Evolutionary conservation across 2,797 vertebrate genomes (phyloP), one percentile per base, ranked within the genome.

Genomic region (Serranus cabrilla): DNA sequence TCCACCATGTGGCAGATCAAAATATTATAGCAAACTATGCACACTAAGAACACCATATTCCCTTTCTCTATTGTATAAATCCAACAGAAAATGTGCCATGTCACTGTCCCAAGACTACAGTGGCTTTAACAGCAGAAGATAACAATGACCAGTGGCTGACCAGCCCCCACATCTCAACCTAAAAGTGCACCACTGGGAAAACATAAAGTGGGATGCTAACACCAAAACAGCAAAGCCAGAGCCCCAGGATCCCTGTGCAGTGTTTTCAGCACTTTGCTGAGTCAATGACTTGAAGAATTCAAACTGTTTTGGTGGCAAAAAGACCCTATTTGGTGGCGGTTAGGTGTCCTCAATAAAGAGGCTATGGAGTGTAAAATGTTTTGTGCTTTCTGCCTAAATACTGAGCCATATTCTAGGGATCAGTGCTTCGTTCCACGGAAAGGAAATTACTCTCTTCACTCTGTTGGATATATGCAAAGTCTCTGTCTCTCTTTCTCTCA

Each of bases 391-490:
- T 78, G 65, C 74, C 69, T 83, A 89, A 84, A 86, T 76, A 75
- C 76, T 83, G 61, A 83, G 80, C 65, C 73, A 56, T 76, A 68
- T 89, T 80, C 56, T 42, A 51, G 65, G 82, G 84, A 87, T 86
- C 89, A 76, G 76, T 67, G 63, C 76, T 83, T 82, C 84, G 85
- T 82, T 86, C 80, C 80, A 77, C 14, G 71, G 70, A 84, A 74
- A 83, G 84, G 71, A 88, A 91, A 88, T 89, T 50, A 90, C 83
- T 86, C 76, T 78, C 79, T 78, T 52, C 63, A 81, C 82, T 87
- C 84, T 63, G 81, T 45, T 86, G 88, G 78, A 84, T 81, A 71
- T 85, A 92, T 91, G 86, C 85, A 91, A 88, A 88, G 80, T 84
- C 76, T 80, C 67, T 76, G 65, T 78, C 50, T 78, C 67, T 54